Conservation (phyloP, 2,113 vertebrate species). For the Climacteris rufus region DNA sequence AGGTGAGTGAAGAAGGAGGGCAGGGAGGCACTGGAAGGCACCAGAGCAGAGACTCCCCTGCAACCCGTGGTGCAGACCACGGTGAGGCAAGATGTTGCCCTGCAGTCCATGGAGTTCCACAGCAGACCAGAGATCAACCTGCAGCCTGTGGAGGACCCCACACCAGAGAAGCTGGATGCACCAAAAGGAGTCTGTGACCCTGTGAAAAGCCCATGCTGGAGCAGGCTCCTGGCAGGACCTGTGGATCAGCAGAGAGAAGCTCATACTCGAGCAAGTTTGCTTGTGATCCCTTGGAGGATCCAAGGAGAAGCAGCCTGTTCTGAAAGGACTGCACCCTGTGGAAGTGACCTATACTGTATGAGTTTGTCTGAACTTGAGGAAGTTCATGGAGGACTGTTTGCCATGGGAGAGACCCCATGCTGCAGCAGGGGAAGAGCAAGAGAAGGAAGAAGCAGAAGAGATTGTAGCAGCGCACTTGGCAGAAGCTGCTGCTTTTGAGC, state of each 20-base stretch:
- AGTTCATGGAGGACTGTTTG: not conserved
- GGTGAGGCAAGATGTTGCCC: not conserved
- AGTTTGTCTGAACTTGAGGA: not conserved
- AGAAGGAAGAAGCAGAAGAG: not conserved
- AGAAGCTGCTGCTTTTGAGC: no score
- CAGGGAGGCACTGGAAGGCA: not conserved
- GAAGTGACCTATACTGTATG: not conserved
- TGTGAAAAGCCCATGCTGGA: not conserved
- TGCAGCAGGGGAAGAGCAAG: not conserved
- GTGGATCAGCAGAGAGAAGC: not conserved
- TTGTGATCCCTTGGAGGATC: not conserved
- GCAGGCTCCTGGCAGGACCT: not conserved
- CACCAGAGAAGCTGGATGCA: not conserved
- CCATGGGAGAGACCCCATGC: not conserved
- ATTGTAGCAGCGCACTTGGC: no score
- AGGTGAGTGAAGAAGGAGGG: not conserved
- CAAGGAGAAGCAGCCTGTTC: not conserved
- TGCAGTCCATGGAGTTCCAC: not conserved
- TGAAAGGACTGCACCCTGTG: not conserved
- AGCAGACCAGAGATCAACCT: not conserved
- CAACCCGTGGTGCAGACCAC: not conserved
- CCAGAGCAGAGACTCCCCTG: accelerated
- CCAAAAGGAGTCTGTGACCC: not conserved
- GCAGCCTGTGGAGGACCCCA: not conserved
- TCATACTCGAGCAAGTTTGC: not conserved